A percentile compares a stretch with the other conserved stretches of the same genome.
Evolutionary conservation across 1,140 invertebrate genomes (phyloP).

Genomic region (Stegodyphus mimosarum): DNA sequence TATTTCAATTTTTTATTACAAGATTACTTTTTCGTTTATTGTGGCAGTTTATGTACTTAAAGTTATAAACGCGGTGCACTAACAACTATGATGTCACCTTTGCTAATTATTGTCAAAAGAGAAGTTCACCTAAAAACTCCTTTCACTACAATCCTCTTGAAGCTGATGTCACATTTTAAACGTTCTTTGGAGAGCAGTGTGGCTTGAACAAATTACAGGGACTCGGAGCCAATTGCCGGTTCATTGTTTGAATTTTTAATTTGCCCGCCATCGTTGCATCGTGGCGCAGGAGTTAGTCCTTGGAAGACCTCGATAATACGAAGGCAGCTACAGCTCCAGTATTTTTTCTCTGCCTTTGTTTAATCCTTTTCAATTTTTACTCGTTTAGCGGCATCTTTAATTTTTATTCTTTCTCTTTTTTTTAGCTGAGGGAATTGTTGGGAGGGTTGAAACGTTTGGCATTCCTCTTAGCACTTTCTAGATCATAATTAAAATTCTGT

Average conservation of each 20-base stretch:
- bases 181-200: constrained; percentile 3
- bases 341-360: constrained; percentile 1
- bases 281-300: constrained; percentile 16
- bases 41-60: no score
- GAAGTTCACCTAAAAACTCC: no score
- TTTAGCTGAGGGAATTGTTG: constrained; percentile 1
- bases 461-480: constrained; percentile 5
- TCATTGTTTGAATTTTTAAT: constrained; percentile 29
- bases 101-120: no score
- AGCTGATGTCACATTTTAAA: not conserved
- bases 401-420: constrained; percentile 1
- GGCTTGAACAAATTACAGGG: not conserved
- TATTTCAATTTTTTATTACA: no score
- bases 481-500: constrained; percentile 38
- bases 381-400: constrained; percentile 8
- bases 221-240: constrained; percentile 3
- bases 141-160: no score
- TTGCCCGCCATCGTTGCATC: constrained; percentile 13
- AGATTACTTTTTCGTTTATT: no score
- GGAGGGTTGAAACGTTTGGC: not conserved
- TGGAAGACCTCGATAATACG: constrained; percentile 10
- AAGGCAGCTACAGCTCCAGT: constrained; percentile 1
- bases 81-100: no score
- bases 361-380: constrained; percentile 22
- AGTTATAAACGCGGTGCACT: no score